Percentiles rank a stretch among this genome's conserved stretches.
Conservation (phyloP, 2,113 vertebrate genomes). For the Esox niger region DNA sequence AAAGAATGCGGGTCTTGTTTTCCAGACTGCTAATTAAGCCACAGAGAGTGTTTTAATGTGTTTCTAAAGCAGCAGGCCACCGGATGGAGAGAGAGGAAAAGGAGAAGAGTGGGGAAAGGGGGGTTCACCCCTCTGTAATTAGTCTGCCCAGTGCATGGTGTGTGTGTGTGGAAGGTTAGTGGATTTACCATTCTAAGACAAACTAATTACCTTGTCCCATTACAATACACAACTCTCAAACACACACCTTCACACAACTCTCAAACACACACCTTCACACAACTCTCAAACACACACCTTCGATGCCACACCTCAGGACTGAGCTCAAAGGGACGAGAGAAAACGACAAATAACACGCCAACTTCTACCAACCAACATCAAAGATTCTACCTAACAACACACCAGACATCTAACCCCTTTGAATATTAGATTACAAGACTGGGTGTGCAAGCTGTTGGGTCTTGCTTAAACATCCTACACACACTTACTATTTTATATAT, state of each 20-base stretch:
- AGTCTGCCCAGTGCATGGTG: constrained; percentile 49
- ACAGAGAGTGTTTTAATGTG: constrained; percentile 69
- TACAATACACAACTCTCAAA: constrained; percentile 33
- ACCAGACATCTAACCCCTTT: too few relatives aligned
- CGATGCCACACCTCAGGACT: neutral
- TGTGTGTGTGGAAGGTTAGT: too few relatives aligned
- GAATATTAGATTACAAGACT: too few relatives aligned
- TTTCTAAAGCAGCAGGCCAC: constrained; percentile 74
- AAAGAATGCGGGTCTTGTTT: constrained; percentile 73
- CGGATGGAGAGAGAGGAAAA: constrained; percentile 66
- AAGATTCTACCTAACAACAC: too few relatives aligned
- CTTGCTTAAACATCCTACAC: too few relatives aligned
- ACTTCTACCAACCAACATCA: too few relatives aligned
- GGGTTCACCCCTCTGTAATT: constrained; percentile 69
- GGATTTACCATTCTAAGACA: constrained; percentile 43
- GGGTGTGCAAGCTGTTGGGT: too few relatives aligned
- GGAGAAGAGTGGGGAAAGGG: constrained; percentile 30
- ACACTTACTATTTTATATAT: too few relatives aligned
- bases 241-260: constrained; percentile 16
- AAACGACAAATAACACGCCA: too few relatives aligned
- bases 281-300: too few relatives aligned
- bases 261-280: neutral
- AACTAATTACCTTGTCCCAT: constrained; percentile 61
- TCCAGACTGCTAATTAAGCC: constrained; percentile 76
- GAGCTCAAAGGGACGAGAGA: too few relatives aligned